Percentiles rank a stretch among this genome's conserved stretches.
phyloP scores from a whole-genome alignment of 2,888 invertebrate species.

The Leptinotarsa tumamoca region DNA sequence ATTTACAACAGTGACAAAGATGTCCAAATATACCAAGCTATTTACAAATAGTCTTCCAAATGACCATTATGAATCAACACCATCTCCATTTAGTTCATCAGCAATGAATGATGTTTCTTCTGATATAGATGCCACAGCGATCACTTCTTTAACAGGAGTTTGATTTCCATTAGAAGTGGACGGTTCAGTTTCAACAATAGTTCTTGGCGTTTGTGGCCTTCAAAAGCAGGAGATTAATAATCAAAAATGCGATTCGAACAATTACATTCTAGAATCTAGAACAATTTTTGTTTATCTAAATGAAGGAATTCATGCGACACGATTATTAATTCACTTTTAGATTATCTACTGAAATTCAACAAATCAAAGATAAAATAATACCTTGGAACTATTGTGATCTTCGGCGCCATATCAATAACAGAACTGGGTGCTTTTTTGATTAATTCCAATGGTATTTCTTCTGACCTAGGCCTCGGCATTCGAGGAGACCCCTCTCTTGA shows the following conservation, averaged over 20 bases:
- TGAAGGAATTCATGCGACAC: too few species aligned
- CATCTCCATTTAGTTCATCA: conserved; percentile 67
- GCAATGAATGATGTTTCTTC: conserved; percentile 87
- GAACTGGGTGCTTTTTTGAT: conserved; percentile 74
- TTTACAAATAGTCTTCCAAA: conserved; percentile 10
- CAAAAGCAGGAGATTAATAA: conserved; percentile 13
- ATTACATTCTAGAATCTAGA: too few species aligned
- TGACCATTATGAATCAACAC: conserved; percentile 14
- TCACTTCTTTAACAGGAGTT: conserved; percentile 47
- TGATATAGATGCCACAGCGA: conserved; percentile 62
- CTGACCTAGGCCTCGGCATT: conserved; percentile 79
- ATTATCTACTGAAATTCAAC: too few species aligned
- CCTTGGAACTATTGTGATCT: conserved; percentile 65
- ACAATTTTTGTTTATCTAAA: too few species aligned
- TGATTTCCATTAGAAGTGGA: conserved; percentile 38
- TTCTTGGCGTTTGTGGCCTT: conserved; percentile 65
- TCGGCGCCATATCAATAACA: conserved; percentile 65
- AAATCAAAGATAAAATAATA: conserved; percentile 6
- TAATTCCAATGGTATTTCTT: conserved; percentile 85
- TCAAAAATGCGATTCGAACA: too few species aligned
- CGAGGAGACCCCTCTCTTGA: conserved; percentile 81
- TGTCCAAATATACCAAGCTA: conserved; percentile 15
- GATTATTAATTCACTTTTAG: too few species aligned
- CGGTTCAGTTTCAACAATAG: conserved; percentile 47
- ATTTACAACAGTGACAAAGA: conserved; percentile 25